Percentiles rank a stretch among this genome's conserved stretches.
These are phyloP conservation scores for Panthera uncia DNA, from an alignment of 2,113 vertebrate species.

Conservation along the genomic window DNA sequence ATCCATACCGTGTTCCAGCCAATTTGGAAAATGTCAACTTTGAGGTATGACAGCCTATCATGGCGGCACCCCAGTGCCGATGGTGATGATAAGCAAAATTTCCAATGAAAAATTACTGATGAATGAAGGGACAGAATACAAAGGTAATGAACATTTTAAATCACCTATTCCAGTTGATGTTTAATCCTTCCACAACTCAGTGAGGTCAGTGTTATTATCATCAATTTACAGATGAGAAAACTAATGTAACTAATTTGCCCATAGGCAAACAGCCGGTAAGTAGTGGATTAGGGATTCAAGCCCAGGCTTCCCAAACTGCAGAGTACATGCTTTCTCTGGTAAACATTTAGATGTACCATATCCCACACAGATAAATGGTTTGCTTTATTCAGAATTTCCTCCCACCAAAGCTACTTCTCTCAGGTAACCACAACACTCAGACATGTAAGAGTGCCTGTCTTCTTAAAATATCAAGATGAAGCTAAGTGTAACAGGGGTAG, in stretches of 20 bases:
- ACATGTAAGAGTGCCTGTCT: neutral
- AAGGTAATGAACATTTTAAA: neutral
- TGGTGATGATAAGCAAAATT: neutral
- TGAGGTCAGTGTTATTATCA: neutral
- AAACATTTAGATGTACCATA: neutral
- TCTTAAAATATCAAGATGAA: neutral
- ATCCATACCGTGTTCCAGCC: constrained; percentile 87
- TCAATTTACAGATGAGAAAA: neutral
- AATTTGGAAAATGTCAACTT: constrained; percentile 91
- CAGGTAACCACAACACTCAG: neutral
- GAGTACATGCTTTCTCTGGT: neutral
- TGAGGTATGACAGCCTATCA: constrained; percentile 83
- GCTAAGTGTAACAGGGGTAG: neutral
- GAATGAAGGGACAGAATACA: neutral
- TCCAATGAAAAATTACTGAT: neutral
- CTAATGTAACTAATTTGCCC: neutral
- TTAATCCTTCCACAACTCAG: neutral
- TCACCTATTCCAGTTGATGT: neutral
- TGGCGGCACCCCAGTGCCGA: neutral
- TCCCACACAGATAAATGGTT: neutral
- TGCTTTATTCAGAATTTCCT: neutral
- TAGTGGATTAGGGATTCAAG: neutral
- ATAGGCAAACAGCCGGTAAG: neutral
- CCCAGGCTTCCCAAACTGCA: neutral
- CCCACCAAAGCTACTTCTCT: neutral